These are phyloP conservation scores for Dichetophora obliterata DNA, from an alignment of 2,888 invertebrate species.

Conservation along the genomic window DNA sequence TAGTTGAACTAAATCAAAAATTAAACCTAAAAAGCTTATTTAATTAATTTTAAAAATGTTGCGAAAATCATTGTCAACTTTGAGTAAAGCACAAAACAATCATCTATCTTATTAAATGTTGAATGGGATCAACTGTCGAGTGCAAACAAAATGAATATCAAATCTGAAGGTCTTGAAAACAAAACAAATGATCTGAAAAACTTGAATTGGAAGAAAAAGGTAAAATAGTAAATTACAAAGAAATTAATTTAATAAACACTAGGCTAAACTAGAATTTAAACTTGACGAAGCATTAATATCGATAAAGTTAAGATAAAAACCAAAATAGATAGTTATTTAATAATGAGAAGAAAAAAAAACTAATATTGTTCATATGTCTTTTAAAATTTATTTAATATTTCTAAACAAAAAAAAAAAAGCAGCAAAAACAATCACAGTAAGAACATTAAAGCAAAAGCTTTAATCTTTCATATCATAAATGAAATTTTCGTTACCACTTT, in stretches of 20 bases:
- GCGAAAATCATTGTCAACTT: conserved; percentile 27
- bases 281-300: not conserved
- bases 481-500: no score
- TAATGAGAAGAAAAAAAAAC: not conserved
- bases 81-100: conserved; percentile 42
- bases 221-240: not conserved
- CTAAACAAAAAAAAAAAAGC: not conserved
- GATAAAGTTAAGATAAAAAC: no score
- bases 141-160: conserved; percentile 8
- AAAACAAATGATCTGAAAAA: not conserved
- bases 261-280: not conserved
- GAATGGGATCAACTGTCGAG: conserved; percentile 59
- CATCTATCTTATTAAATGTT: conserved; percentile 54
- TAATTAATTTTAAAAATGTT: not conserved
- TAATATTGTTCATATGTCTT: not conserved
- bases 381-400: no score
- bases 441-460: no score
- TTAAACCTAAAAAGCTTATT: not conserved
- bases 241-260: not conserved
- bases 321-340: not conserved
- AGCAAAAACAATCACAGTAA: no score
- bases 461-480: no score
- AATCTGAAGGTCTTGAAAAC: not conserved
- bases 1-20: not conserved
- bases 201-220: not conserved